Base-by-base conservation (phyloP, 1,140 invertebrate genomes). In the Megathymus violae region DNA sequence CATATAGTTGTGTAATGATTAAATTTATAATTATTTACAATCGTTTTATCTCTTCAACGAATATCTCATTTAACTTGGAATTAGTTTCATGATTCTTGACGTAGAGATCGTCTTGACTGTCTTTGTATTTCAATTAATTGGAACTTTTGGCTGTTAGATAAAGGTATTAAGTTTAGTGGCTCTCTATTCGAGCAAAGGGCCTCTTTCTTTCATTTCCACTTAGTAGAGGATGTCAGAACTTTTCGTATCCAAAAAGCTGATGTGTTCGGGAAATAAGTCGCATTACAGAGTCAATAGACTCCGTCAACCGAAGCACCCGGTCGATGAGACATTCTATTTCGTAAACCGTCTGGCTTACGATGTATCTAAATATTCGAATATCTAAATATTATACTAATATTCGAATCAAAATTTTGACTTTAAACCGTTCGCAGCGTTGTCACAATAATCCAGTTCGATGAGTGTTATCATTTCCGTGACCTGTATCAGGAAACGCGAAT, bases 31-130 rank as follows among this genome's bases (percentile, higher is more conserved):
- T 67, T 71, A 75, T 69, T 77, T 68, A 63, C 76, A 82, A 82
- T 76, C 68, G 74, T 75, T 81, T 82, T 82, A 82, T 80, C 69
- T 66, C 70, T 67, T 68, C 66, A 76, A 64, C 69, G 64, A 74
- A 71, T 74, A 78, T 82, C 78, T 86, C 77, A 84, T 85, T 88
- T 78, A 84, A 86, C 76, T 85, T 85, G 67, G 71, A 85, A 86
- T 85, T 80, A 80, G 74, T 85, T 76, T 74, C 67, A 68, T 58
- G 66, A 78, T 73, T 70, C 74, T 71, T 69, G 69, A 67, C 66
- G 74, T 78, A 74, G 73, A 82, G 78, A 83, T 77, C 74, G 76
- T 69, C 71, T 69, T 68, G 78, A 69, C 75, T 78, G 70, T 80
- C 73, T 82, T 83, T 80, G 81, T 85, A 71, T 84, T 84, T 69